Percentiles rank a stretch among this genome's conserved stretches.
phyloP scores from a whole-genome alignment of 2,113 vertebrate genomes.

The Rhinoptilus africanus region DNA sequence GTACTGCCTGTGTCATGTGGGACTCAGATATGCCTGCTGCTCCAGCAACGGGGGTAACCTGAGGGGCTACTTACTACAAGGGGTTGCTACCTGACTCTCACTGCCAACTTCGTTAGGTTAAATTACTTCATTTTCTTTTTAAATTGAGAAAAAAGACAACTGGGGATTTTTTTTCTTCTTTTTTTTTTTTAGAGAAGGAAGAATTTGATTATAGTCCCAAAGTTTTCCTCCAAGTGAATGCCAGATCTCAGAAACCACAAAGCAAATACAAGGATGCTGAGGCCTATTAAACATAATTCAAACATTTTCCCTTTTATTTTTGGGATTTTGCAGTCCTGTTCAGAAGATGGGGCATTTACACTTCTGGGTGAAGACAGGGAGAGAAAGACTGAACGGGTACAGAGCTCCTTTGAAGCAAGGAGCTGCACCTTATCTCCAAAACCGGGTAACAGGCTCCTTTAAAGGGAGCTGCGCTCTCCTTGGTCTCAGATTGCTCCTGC shows the following conservation, averaged over 20 bases:
- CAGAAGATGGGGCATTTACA: neutral
- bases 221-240: neutral
- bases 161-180: neutral
- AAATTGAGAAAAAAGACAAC: neutral
- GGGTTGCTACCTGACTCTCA: neutral
- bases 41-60: neutral
- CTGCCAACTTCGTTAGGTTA: neutral
- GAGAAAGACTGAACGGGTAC: fast-evolving
- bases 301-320: neutral
- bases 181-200: neutral
- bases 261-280: neutral
- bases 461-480: neutral
- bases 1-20: neutral
- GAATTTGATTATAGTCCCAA: neutral
- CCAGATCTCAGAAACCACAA: neutral
- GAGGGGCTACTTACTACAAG: neutral
- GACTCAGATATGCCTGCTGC: neutral
- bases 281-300: neutral
- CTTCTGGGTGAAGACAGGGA: neutral
- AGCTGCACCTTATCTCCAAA: neutral
- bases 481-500: neutral
- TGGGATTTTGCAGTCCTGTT: neutral
- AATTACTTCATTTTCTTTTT: neutral
- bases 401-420: neutral
- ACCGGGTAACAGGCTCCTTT: neutral